Conservation (phyloP, 2,888 invertebrate genomes). For the Agrotis exclamationis region DNA sequence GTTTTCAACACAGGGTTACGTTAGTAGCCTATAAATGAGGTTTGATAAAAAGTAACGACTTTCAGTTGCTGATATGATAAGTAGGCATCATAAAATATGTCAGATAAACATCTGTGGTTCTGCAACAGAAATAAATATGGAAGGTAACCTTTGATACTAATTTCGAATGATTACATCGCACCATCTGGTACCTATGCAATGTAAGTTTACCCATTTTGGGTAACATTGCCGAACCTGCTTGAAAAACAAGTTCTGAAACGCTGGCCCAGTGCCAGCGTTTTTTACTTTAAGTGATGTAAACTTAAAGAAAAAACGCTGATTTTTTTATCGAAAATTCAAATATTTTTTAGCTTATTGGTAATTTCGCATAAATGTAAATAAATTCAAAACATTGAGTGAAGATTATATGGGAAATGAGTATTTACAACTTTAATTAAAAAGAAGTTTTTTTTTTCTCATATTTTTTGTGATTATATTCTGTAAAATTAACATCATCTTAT, state of each 20-base stretch:
- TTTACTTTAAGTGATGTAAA: too few relatives aligned
- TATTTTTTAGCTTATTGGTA: too few relatives aligned
- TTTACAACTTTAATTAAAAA: too few relatives aligned
- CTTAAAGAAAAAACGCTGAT: too few relatives aligned
- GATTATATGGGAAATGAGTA: too few relatives aligned
- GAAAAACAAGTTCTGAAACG: slow-evolving; percentile 6
- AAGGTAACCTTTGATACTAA: slow-evolving; percentile 12
- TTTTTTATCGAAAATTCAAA: too few relatives aligned
- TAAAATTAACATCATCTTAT: too few relatives aligned
- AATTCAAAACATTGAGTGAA: too few relatives aligned
- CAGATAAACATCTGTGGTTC: slow-evolving; percentile 1
- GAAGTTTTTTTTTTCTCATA: too few relatives aligned
- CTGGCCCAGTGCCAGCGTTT: too few relatives aligned
- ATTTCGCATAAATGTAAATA: too few relatives aligned
- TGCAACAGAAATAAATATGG: slow-evolving; percentile 1
- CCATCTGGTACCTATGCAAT: slow-evolving; percentile 34
- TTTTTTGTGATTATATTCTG: too few relatives aligned
- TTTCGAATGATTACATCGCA: slow-evolving; percentile 6
- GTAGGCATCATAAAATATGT: neutral
- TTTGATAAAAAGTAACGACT: slow-evolving; percentile 4
- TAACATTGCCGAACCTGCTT: slow-evolving; percentile 16
- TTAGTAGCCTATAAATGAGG: neutral
- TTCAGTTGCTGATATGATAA: neutral
- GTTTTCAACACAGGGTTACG: neutral
- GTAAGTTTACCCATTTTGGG: slow-evolving; percentile 36